Base-by-base conservation (phyloP, 2,888 invertebrate genomes). In the Galerucella pusilla region DNA sequence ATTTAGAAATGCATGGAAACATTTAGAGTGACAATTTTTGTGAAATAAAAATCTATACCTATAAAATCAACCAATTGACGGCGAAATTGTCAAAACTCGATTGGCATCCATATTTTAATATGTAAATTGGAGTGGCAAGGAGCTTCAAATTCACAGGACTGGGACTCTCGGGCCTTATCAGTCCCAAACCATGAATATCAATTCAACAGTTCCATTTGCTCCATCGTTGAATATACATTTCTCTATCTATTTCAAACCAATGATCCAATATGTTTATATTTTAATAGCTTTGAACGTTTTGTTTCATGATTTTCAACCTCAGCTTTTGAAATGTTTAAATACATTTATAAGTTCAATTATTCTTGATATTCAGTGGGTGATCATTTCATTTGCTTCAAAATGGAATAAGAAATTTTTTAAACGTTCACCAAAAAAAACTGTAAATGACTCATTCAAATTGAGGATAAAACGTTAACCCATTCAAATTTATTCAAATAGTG, bases 121-220 rank as follows among this genome's bases (percentile, higher is more conserved):
- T 87, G 87, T 86, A 87, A 87, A 87, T 87, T 85, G 84, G 80
- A 81, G 83, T 83, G 85, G 85, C 85, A 86, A 86, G 86, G 85
- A 85, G 85, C 82, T 84, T 81, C 83, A 67, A 66, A 45, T 66
- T 64, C 25, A 49, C 64, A 16, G 64, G 64, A 42, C 46, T 65
- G n/a, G 45, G 46, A 28, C 64, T 46, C 20, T 46, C 10, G 67
- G 72, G 72, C 52, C 60, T 67, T n/a, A 84, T 85, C 85, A 83
- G 86, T 88, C 88, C 88, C 88, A 87, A 81, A 84, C 88, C 88
- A 88, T 88, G 88, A 88, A 88, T 88, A 87, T 82, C 86, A 88
- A 87, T 84, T 85, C 84, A 83, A 82, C 82, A 82, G 82, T 83
- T 82, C 84, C 83, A 84, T 83, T 84, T 79, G 78, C 76, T 75